Conservation (phyloP, 2,113 vertebrate species). For the Calyptomena viridis region DNA sequence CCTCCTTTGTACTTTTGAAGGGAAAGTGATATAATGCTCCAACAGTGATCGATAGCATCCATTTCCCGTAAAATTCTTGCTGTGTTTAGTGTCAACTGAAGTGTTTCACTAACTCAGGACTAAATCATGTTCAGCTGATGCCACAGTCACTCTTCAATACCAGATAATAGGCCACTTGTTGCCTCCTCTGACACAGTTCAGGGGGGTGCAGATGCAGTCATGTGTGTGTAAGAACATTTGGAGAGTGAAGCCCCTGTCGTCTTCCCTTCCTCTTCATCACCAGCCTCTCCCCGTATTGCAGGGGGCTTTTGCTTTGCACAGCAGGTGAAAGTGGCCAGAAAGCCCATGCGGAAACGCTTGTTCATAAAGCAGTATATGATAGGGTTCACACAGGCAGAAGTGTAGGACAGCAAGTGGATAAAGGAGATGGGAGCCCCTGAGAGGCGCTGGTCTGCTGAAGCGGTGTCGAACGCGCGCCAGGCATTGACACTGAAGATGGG, state of each 20-base stretch:
- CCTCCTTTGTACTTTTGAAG: slow-evolving; percentile 9
- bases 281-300: not conserved
- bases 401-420: slow-evolving; percentile 95
- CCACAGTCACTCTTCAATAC: not conserved
- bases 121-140: not conserved
- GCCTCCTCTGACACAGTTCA: slow-evolving; percentile 24
- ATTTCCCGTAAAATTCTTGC: not conserved
- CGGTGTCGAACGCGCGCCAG: slow-evolving; percentile 89
- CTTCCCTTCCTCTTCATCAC: slow-evolving; percentile 79
- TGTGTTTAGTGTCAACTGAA: not conserved
- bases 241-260: slow-evolving; percentile 76
- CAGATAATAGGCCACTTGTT: not conserved
- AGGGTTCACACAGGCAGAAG: slow-evolving; percentile 93
- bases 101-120: not conserved
- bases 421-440: slow-evolving; percentile 96
- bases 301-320: slow-evolving; percentile 37
- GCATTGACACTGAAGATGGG: slow-evolving; percentile 93
- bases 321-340: slow-evolving; percentile 87
- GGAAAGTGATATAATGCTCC: not conserved
- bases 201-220: slow-evolving; percentile 62
- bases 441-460: slow-evolving; percentile 81
- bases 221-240: slow-evolving; percentile 78
- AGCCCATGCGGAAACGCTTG: slow-evolving; percentile 89
- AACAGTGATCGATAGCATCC: not conserved
- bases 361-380: slow-evolving; percentile 99